A percentile compares a stretch with the other conserved stretches of the same genome.
phyloP scores from a whole-genome alignment of 1,140 invertebrate species.

The Frieseomelitta varia region DNA sequence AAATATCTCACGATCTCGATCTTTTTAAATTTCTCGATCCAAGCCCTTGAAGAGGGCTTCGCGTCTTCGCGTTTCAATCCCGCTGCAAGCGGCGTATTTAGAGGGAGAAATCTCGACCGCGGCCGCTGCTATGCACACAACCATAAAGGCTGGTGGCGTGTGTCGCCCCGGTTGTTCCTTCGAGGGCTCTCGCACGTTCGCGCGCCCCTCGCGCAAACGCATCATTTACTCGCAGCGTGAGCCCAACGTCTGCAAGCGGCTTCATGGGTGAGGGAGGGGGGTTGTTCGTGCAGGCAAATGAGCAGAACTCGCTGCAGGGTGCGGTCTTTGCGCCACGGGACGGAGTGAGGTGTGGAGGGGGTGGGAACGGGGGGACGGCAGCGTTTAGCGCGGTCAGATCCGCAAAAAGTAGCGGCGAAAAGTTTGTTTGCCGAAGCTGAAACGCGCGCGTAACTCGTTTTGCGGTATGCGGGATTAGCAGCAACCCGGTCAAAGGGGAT shows the following conservation, averaged over 20 bases:
- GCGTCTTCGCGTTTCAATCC: background rate
- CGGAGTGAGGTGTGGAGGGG: too few species aligned
- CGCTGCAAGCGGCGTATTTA: background rate
- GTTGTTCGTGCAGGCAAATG: slow-evolving; percentile 36
- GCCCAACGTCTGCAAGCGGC: slow-evolving; percentile 19
- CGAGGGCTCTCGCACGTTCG: background rate
- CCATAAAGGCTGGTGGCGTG: background rate
- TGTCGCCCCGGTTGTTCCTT: background rate
- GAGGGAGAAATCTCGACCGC: background rate
- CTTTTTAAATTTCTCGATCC: background rate
- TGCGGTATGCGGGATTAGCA: background rate
- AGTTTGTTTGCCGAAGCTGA: slow-evolving; percentile 45
- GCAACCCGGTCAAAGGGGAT: slow-evolving; percentile 16
- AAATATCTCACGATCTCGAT: background rate
- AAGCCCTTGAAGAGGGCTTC: too few species aligned
- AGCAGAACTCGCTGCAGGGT: slow-evolving; percentile 21
- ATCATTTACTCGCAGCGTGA: slow-evolving; percentile 34
- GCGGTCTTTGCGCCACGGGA: background rate
- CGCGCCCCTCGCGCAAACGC: slow-evolving; percentile 14
- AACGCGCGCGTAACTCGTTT: slow-evolving; percentile 37
- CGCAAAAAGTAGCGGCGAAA: slow-evolving; percentile 46
- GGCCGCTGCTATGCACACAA: background rate
- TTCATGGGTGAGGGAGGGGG: background rate
- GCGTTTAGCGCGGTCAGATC: slow-evolving; percentile 5
- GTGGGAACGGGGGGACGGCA: too few species aligned